These are phyloP conservation scores for Oopsacas minuta DNA, from an alignment of 37 sponge, comb jelly and placozoan species.

Conservation along the genomic window DNA sequence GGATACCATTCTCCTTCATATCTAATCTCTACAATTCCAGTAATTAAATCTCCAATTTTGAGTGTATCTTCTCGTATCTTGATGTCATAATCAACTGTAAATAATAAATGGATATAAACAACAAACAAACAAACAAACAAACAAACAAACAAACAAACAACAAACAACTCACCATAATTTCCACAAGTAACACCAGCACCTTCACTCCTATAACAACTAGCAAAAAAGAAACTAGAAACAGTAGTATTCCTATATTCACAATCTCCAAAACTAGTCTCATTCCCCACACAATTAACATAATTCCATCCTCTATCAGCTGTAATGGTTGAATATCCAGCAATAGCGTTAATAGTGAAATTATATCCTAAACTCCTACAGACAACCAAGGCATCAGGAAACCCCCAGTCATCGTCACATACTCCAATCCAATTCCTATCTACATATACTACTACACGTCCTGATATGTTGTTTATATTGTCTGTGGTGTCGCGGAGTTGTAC, in stretches of 20 bases:
- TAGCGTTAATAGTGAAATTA: slow-evolving; percentile 9
- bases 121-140: background rate
- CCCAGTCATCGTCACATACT: slow-evolving; percentile 34
- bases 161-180: background rate
- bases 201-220: slow-evolving; percentile 16
- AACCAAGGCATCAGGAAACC: slow-evolving; percentile 21
- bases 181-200: slow-evolving; percentile 36
- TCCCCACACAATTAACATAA: slow-evolving; percentile 12
- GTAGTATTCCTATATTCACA: slow-evolving; percentile 2
- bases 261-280: background rate
- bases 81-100: slow-evolving; percentile 9
- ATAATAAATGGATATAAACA: background rate
- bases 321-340: slow-evolving; percentile 7
- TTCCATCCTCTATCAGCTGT: background rate
- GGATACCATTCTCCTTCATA: background rate
- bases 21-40: background rate
- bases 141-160: background rate
- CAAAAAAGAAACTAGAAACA: background rate
- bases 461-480: background rate
- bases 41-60: background rate
- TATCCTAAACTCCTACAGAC: slow-evolving; percentile 30
- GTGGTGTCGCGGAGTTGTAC: background rate
- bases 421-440: slow-evolving; percentile 23
- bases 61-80: background rate
- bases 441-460: slow-evolving; percentile 28